A percentile compares a stretch with the other conserved stretches of the same genome.
These are phyloP conservation scores for Scatophagus argus DNA, from an alignment of 2,113 vertebrate species.

Conservation along the genomic window DNA sequence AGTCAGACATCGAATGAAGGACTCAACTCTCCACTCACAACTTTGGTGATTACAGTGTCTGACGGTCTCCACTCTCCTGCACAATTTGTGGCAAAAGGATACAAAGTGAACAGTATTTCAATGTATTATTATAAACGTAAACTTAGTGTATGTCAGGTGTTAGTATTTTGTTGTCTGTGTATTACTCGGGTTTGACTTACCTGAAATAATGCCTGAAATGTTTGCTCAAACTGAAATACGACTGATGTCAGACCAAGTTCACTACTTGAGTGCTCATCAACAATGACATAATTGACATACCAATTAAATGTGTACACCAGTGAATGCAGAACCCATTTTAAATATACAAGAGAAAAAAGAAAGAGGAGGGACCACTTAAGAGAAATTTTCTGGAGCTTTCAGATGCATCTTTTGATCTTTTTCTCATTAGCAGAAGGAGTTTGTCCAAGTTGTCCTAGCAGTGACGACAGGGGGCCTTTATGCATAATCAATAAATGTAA, in stretches of 20 bases:
- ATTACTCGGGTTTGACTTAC: background rate
- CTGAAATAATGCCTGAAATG: background rate
- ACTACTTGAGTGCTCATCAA: background rate
- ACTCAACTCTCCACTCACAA: background rate
- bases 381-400: background rate
- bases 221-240: background rate
- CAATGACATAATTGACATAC: background rate
- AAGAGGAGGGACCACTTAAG: background rate
- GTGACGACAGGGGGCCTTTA: no score
- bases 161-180: background rate
- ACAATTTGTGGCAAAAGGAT: background rate
- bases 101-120: background rate
- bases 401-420: background rate
- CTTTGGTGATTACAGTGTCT: background rate
- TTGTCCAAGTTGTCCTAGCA: background rate
- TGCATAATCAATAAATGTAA: no score
- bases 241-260: background rate
- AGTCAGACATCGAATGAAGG: background rate
- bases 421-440: no score
- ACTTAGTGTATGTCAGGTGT: background rate
- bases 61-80: background rate
- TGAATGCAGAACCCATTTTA: background rate
- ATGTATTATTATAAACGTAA: background rate
- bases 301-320: background rate
- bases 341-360: background rate